Conservation (phyloP, 1,140 invertebrate genomes). For the Battus philenor region DNA sequence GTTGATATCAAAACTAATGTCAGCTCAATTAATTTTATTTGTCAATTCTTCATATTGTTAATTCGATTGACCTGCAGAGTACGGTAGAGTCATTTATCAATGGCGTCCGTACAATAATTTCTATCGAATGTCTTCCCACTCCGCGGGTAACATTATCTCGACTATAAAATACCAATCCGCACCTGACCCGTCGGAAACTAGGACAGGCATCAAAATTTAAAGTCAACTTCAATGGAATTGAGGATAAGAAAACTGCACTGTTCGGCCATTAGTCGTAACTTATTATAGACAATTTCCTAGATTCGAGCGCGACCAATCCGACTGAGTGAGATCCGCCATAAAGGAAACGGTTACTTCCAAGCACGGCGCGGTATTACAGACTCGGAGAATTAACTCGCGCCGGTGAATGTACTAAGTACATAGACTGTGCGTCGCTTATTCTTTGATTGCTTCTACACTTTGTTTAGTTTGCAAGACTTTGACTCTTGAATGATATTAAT, state of each 20-base stretch:
- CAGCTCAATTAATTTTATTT: no score
- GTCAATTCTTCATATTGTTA: no score
- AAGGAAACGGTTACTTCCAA: conserved; percentile 49
- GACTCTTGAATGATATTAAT: no score
- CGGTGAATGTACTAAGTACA: conserved; percentile 28
- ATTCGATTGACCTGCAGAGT: no score
- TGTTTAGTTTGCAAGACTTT: no score
- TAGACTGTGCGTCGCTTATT: conserved; percentile 25
- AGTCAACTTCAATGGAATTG: conserved; percentile 42
- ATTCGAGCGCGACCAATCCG: conserved; percentile 55
- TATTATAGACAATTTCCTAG: conserved; percentile 64
- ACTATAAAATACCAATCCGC: conserved; percentile 13
- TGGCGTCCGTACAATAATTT: no score
- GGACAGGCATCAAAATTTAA: conserved; percentile 43
- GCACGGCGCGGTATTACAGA: conserved; percentile 39
- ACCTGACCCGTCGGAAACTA: conserved; percentile 20
- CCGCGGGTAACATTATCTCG: not conserved
- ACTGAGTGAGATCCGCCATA: conserved; percentile 59
- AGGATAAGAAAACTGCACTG: conserved; percentile 48
- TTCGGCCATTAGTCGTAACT: conserved; percentile 51
- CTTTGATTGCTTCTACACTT: conserved; percentile 38
- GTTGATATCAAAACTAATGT: no score
- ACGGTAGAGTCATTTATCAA: no score
- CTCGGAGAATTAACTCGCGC: conserved; percentile 34
- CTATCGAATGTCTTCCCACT: conserved; percentile 2